Base-by-base conservation (phyloP, 2,888 invertebrate species). In the Smittia aterrima region DNA sequence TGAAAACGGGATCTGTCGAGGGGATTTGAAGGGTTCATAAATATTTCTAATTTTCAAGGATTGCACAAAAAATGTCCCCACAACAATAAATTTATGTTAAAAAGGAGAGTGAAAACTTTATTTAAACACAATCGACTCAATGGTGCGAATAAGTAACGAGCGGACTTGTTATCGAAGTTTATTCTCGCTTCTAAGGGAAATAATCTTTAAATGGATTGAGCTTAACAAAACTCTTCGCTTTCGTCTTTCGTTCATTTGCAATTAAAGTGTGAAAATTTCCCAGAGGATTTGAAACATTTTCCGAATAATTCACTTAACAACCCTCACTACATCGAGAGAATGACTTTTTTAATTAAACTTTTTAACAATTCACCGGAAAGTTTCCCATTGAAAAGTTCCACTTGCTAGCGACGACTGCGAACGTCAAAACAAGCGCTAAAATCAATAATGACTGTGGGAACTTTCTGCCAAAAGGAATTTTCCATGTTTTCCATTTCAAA, bases 391-490 rank as follows among this genome's bases (percentile, higher is more conserved):
- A 13, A 40, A 16, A 67, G 18, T 38, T 38, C 16, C 47, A 47
- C 4, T 11, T 11, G 2, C 3, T 2, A 16, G 16, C 47, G 16
- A n/a, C 16, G 47, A 16, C 2, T 13, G 16, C 13, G 47, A 13
- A 11, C 13, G 16, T 13, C 47, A 47, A 47, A 47, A 47, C 47
- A 47, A 47, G n/a, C 22, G 22, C 18, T 27, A 71, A 71, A 54
- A 71, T 71, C 70, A 20, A 71, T 71, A 71, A 68, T 68, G 53
- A 71, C 18, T 71, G 54, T 71, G 70, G 54, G 70, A 71, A 54
- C 27, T 22, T 20, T 22, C 4, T 3, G 58, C 58, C 58, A 18
- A 24, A 68, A 47, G 18, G 68, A 18, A 24, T 68, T 71, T 71
- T 20, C 27, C 24, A 54, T 18, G 47, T 53, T 47, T 47, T 47